Evolutionary conservation across 2,113 vertebrate species (phyloP).

Genomic region (Stigmatopora nigra): DNA sequence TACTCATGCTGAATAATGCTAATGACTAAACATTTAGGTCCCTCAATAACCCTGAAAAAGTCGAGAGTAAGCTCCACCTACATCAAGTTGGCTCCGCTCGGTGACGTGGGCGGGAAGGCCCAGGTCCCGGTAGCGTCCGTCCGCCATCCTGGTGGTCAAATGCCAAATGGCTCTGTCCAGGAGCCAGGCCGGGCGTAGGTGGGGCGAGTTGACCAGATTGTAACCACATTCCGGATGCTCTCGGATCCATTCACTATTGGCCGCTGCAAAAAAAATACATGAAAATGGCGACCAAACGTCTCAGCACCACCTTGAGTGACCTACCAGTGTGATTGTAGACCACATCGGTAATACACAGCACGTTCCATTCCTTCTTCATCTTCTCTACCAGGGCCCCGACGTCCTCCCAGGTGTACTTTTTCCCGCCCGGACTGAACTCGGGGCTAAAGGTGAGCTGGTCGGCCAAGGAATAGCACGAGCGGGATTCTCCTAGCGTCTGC

Average conservation of each 20-base stretch:
- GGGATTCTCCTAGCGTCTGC: constrained; percentile 60
- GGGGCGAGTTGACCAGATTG: constrained; percentile 60
- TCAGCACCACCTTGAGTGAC: constrained; percentile 8
- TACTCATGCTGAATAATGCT: too few relatives aligned
- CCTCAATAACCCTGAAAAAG: too few relatives aligned
- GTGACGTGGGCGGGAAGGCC: constrained; percentile 54
- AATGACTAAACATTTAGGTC: too few relatives aligned
- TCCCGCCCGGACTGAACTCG: constrained; percentile 45
- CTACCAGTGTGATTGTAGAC: constrained; percentile 66
- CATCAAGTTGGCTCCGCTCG: constrained; percentile 47
- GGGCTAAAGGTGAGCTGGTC: constrained; percentile 60
- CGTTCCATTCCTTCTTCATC: constrained; percentile 53
- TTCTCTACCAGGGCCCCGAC: constrained; percentile 52
- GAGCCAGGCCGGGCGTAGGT: constrained; percentile 60
- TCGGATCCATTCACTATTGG: constrained; percentile 55
- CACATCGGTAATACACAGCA: constrained; percentile 62
- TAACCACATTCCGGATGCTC: constrained; percentile 63
- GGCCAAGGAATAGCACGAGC: constrained; percentile 62
- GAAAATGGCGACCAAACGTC: neutral
- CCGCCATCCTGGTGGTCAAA: constrained; percentile 44
- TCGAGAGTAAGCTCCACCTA: constrained; percentile 16
- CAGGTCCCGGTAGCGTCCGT: constrained; percentile 44
- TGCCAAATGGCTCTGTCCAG: constrained; percentile 58
- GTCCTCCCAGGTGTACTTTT: constrained; percentile 42
- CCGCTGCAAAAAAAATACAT: constrained; percentile 31